Evolutionary conservation across 2,113 vertebrate species (phyloP), one percentile per base, ranked within the genome.

Genomic region (Synodontis membranacea): DNA sequence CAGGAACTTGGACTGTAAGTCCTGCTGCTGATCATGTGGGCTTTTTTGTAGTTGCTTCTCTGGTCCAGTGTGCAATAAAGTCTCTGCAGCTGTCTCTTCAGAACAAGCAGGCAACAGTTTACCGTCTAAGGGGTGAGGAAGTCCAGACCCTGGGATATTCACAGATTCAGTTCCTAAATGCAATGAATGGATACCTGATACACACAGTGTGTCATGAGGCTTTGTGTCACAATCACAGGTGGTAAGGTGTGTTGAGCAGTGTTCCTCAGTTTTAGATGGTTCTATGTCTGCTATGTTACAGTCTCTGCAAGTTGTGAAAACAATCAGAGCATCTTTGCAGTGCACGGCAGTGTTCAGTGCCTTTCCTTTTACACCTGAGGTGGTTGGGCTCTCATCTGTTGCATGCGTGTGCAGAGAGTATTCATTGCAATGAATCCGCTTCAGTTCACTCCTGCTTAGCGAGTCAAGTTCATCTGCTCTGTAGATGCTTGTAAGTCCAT

Each of bases 71-170:
- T 60, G 21, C 8, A 8, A 42, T 19, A 50, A 50, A 56, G 2
- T 70, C 37, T 31, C 14, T 42, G 31, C 44, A 37, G 31, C 60
- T 21, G 48, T 72, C 11, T 42, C 79, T 31, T 85, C 70, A 5
- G 68, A 75, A 50, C 42, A 70, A 46, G 19, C 80, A 66, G 25
- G 58, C 37, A 50, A 44, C 56, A n/a, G 70, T 50, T 83, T 11
- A 72, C 81, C 17, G 34, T 34, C 76, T n/a, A 84, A 58, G 1
- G 56, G 34, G 50, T 70, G 66, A 83, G 64, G 60, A 68, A 64
- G 19, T 83, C 85, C 80, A 88, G 31, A 88, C 78, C 62, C 82
- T 75, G 25, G 87, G 86, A 89, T 68, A 78, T 91, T 90, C 21
- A 90, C 86, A 9, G 82, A 52, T n/a, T 88, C 68, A 75, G 50